Evolutionary conservation across 1,140 invertebrate species (phyloP), one percentile per base, ranked within the genome.

Genomic region (Goniozus legneri): DNA sequence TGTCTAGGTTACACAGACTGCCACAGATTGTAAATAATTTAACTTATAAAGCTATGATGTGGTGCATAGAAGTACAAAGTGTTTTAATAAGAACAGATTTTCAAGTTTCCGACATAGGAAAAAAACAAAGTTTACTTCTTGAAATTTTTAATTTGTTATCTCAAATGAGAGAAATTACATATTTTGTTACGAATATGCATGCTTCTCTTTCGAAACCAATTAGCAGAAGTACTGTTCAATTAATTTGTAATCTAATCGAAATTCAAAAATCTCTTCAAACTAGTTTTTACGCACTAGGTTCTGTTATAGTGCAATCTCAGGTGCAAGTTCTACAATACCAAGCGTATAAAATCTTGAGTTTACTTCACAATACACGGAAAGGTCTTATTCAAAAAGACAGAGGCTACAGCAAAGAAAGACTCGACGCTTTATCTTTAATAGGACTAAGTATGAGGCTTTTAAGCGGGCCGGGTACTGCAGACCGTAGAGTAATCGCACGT

Each of bases 171-270:
- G 82, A 86, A 65, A 76, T 77, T 21, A 67, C 86, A 8, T 79
- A 78, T 24, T 83, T 78, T 43, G 71, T 93, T n/a, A 86, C 91
- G 43, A 94, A 92, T 76, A 73, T 94, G 30, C 91, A 95, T 69
- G 81, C 87, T 1, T 75, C 79, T 8, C 75, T 91, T 24, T 80
- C 82, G 31, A 82, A 85, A 62, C 86, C 92, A 13, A 85, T 96
- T 74, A 85, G 84, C 2, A 89, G 91, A 68, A 84, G 82, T 18
- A 81, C 84, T 27, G 82, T 92, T 3, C 77, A 88, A 30, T 79
- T 81, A 13, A 71, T 96, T 20, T 95, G 91, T 75, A 81, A 84
- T 64, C 73, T 95, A 8, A 79, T 92, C 22, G 91, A 95, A 71
- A 72, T 92, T 8, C 73, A 95, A 7, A 93, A 93, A 75, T 81